Evolutionary conservation across 2,113 vertebrate genomes (phyloP).

Genomic region (Crotalus viridis): DNA sequence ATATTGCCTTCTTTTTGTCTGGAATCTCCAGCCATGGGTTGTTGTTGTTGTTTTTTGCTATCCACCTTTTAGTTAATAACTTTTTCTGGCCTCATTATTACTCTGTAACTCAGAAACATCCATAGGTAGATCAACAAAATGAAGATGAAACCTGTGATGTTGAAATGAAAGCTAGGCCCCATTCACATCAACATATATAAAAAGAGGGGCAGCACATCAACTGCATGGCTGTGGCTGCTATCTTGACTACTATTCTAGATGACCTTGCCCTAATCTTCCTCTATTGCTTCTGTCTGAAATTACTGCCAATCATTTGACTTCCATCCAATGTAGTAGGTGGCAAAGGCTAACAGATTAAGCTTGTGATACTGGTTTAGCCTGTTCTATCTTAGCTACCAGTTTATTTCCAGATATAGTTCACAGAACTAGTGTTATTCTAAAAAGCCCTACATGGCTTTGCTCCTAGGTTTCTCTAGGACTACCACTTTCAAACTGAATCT

Average conservation of each 20-base stretch:
- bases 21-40: not conserved
- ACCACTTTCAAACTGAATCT: not conserved
- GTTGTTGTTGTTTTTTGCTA: not conserved
- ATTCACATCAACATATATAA: not conserved
- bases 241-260: not conserved
- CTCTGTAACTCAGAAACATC: not conserved
- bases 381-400: not conserved
- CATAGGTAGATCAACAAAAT: not conserved
- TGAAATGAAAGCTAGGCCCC: not conserved
- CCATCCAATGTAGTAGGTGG: not conserved
- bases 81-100: not conserved
- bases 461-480: not conserved
- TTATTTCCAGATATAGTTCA: not conserved
- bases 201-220: not conserved
- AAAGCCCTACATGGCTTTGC: not conserved
- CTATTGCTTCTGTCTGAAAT: not conserved
- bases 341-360: not conserved
- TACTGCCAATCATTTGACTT: not conserved
- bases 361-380: not conserved
- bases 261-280: not conserved
- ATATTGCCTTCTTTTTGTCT: not conserved
- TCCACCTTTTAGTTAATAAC: not conserved
- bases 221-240: not conserved
- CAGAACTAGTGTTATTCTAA: not conserved
- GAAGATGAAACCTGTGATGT: not conserved